Evolutionary conservation across 2,888 invertebrate genomes (phyloP), one percentile per base, ranked within the genome.

Genomic region (Netelia inedita): DNA sequence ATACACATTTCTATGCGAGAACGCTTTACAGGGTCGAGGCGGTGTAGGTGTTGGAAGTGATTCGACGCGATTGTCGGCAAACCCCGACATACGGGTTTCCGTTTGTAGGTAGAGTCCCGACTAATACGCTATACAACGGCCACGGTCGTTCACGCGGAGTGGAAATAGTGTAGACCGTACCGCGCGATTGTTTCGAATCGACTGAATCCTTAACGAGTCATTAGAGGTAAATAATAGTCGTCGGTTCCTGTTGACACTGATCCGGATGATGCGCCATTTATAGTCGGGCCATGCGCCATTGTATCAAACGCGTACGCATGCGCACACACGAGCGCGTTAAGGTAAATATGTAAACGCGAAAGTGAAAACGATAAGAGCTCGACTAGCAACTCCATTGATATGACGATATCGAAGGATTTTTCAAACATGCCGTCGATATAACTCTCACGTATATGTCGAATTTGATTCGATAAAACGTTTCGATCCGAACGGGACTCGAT

Each of bases 121-220:
- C 6, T 63, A 74, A 28, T 53, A 63, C 46, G 53, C 74, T 63
- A 63, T 53, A 63, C 50, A 16, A 16, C 19, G 35, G 74, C 21
- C 19, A 74, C 41, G 35, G 28, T 74, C 53, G 74, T 50, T 63
- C 63, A 63, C 63, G 23, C 50, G 63, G 35, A 74, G 50, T 63
- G 50, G 19, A 53, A 41, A 19, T 59, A 28, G 46, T n/a, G 55
- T 57, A 19, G 43, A 53, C 41, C 68, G 68, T 53, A 28, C 63
- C 63, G 50, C 16, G 63, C 74, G 79, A 79, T 83, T 79, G 61
- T 68, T 79, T 79, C 69, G 23, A 46, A 46, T 61, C 55, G 68
- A 46, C 41, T 83, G 79, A 68, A 74, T 69, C 55, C 69, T 74
- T 79, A 73, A 74, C 73, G 79, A 83, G 73, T 79, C 73, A 79